phyloP scores from a whole-genome alignment of 2,113 vertebrate genomes.

The Lepus europaeus region DNA sequence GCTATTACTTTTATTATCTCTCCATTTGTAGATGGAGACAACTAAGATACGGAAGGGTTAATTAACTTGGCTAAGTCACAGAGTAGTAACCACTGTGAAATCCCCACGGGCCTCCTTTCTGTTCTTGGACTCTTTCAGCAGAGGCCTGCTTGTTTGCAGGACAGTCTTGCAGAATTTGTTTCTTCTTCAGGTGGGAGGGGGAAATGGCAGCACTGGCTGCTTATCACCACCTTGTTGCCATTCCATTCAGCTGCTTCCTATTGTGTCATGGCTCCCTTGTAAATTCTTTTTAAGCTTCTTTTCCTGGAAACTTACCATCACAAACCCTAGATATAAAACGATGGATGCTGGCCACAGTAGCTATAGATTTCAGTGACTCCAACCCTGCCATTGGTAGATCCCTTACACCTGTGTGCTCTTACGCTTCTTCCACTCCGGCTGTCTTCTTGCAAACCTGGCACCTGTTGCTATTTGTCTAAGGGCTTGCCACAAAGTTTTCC shows the following conservation, averaged over 20 bases:
- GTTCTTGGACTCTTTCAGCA: neutral
- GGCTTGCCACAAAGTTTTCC: neutral
- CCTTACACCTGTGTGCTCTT: too few relatives aligned
- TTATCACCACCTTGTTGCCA: neutral
- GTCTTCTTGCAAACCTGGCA: neutral
- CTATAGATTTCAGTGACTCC: too few relatives aligned
- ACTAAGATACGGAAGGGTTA: neutral
- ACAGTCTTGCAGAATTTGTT: neutral
- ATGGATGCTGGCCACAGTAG: neutral
- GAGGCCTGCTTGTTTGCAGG: neutral
- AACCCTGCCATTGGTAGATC: too few relatives aligned
- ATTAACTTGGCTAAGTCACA: neutral
- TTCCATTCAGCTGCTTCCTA: neutral
- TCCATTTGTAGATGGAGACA: neutral
- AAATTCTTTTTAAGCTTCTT: slow-evolving; percentile 35
- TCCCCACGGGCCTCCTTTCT: neutral
- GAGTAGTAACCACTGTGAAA: neutral
- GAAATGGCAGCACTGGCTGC: neutral
- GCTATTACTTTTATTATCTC: neutral
- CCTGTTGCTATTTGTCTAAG: neutral
- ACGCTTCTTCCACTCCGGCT: neutral
- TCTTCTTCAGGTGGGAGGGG: slow-evolving; percentile 46
- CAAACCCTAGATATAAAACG: neutral
- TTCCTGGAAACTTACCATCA: slow-evolving; percentile 21
- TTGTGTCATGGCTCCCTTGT: neutral